Base-by-base conservation (phyloP, 2,888 invertebrate genomes). In the Nymphalis polychloros region DNA sequence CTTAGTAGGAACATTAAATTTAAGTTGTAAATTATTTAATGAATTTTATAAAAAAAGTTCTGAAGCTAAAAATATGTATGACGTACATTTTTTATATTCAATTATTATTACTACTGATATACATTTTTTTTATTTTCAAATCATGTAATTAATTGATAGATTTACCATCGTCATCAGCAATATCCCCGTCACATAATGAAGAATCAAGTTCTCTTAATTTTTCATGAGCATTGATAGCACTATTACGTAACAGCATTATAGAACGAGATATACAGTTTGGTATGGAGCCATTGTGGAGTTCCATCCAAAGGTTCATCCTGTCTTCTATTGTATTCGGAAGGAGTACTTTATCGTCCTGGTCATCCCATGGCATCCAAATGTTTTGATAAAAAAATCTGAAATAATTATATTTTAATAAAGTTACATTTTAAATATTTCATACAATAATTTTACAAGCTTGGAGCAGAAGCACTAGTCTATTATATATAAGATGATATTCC, bases 341-440 rank as follows among this genome's bases (percentile, higher is more conserved):
- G 0, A 92, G 79, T 1, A 94, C 90, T 74, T 95, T 95, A 67
- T 95, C 94, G 65, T 95, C 95, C 55, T 93, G 87, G 73, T 95
- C 95, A 48, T 92, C 92, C 95, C 95, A 96, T 0, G 95, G 95
- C 94, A 95, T 94, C 93, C 95, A 94, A 50, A 95, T 84, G 72
- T 95, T 91, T 48, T 92, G 93, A 77, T 94, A 95, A 78, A 94
- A 95, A 74, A 95, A 95, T 76, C 95, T 91, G 72, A 27, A 73
- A 74, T 31, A 8, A 50, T 50, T n/a, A 20, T 7, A 17, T 27
- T 31, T 41, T 13, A 13, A 13, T 41, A 4, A 4, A 41, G 10
- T 3, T 13, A 13, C 4, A 41, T 10, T 10, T 13, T 13, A 13
- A 1, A 41, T 41, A 13, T 41, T 31, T 31, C 6, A 5, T 31